Evolutionary conservation across 2,888 invertebrate genomes (phyloP), one percentile per base, ranked within the genome.

Genomic region (Harmothoe impar): DNA sequence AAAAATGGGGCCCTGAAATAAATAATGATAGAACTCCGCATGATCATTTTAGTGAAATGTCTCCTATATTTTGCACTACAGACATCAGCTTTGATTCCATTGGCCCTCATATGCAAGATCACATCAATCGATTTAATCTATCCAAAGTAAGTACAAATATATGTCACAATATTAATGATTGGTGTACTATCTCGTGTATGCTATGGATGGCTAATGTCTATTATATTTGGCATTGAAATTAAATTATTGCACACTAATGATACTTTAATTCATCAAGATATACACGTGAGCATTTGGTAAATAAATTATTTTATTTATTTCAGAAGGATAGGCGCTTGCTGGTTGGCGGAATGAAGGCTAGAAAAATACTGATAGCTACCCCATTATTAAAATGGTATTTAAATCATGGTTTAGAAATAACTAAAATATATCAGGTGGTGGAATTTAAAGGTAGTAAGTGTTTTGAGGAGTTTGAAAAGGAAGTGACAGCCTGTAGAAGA

Each of bases 261-360:
- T n/a, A n/a, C n/a, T n/a, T n/a, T n/a, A n/a, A n/a, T n/a, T n/a
- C n/a, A n/a, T n/a, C n/a, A n/a, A n/a, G n/a, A n/a, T n/a, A n/a
- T n/a, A n/a, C n/a, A n/a, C n/a, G n/a, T n/a, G n/a, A n/a, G n/a
- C n/a, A n/a, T n/a, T n/a, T n/a, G n/a, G n/a, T n/a, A n/a, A n/a
- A n/a, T n/a, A n/a, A n/a, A n/a, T n/a, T n/a, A n/a, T n/a, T 17
- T 52, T 52, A 15, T 15, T 52, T 52, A n/a, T 52, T 52, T 62
- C 62, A 62, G 20, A 62, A 62, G 3, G 3, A 3, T 15, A 62
- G 62, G n/a, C 3, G 20, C 10, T 54, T 90, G 23, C 33, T 90
- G 25, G 84, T 81, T 5, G 90, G 90, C 3, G 90, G 54, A 3
- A 51, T 90, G 56, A 15, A 1, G 20, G 90, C 90, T 17, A 17